These are phyloP conservation scores for Smutsia gigantea DNA, from an alignment of 2,797 vertebrate species.

Conservation along the genomic window DNA sequence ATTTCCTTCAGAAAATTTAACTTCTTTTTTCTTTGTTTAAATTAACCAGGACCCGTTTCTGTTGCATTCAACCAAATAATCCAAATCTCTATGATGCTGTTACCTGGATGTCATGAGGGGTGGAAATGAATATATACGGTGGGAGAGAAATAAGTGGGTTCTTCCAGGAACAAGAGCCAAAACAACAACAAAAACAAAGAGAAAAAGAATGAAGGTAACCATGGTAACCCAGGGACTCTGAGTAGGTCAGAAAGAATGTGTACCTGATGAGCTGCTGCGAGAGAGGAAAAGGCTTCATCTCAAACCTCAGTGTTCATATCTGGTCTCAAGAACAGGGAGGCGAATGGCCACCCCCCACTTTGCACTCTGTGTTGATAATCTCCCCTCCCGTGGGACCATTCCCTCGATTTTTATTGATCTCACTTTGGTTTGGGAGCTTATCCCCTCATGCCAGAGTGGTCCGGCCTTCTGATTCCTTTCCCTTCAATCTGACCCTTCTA, in stretches of 20 bases:
- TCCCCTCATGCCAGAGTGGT: not conserved
- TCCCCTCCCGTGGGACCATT: rapidly evolving
- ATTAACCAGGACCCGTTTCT: not conserved
- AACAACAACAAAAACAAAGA: not conserved
- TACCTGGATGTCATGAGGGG: not conserved
- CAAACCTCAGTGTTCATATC: not conserved
- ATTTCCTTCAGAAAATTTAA: not conserved
- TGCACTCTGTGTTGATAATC: rapidly evolving
- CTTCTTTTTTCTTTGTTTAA: not conserved
- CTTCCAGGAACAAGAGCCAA: not conserved
- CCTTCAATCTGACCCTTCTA: not conserved
- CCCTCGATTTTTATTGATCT: not conserved
- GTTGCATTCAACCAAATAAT: not conserved
- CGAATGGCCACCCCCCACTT: not conserved
- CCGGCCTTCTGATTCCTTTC: not conserved
- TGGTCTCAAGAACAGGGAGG: not conserved
- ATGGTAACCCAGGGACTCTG: not conserved
- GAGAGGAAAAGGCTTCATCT: not conserved
- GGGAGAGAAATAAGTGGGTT: not conserved
- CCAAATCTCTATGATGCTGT: not conserved
- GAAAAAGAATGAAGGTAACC: not conserved
- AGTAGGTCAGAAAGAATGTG: not conserved
- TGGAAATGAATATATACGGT: not conserved
- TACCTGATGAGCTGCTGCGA: not conserved
- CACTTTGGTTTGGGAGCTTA: not conserved